These are phyloP conservation scores for Hirtodrosophila trivittata DNA, from an alignment of 2,888 invertebrate species.

Conservation along the genomic window DNA sequence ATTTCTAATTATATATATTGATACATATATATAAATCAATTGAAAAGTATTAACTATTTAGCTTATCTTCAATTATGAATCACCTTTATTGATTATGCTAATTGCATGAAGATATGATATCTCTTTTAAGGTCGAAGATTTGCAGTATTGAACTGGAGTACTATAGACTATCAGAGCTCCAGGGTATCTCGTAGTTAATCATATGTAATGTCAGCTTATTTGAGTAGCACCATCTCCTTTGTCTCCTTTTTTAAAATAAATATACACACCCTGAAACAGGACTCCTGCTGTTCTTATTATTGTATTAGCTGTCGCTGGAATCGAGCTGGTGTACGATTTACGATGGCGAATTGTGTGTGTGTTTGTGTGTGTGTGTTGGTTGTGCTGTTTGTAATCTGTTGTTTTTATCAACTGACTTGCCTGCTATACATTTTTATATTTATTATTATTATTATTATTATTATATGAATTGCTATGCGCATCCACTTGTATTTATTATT, in stretches of 20 bases:
- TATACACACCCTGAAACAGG: conserved; percentile 2
- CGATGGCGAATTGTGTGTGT: neutral
- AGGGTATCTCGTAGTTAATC: neutral
- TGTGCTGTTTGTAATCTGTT: conserved; percentile 13
- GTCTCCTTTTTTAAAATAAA: neutral
- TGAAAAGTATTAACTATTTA: too few species aligned
- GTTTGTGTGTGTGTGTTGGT: neutral
- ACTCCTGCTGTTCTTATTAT: conserved; percentile 24
- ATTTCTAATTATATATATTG: too few species aligned
- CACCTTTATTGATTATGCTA: too few species aligned
- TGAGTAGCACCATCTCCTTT: conserved; percentile 7
- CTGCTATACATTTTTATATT: conserved; percentile 35
- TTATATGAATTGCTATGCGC: conserved; percentile 31
- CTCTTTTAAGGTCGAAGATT: too few species aligned
- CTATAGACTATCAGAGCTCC: too few species aligned
- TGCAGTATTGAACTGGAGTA: too few species aligned
- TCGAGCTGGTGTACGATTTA: conserved; percentile 1
- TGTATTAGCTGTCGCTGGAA: conserved; percentile 23
- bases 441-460: conserved; percentile 39
- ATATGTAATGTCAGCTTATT: conserved; percentile 31
- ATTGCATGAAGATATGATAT: too few species aligned
- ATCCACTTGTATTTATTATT: conserved; percentile 58
- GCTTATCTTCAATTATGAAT: too few species aligned
- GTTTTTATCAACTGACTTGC: conserved; percentile 28
- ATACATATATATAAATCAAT: too few species aligned